phyloP scores from a whole-genome alignment of 2,797 vertebrate genomes.

The Cyclopterus lumpus region DNA sequence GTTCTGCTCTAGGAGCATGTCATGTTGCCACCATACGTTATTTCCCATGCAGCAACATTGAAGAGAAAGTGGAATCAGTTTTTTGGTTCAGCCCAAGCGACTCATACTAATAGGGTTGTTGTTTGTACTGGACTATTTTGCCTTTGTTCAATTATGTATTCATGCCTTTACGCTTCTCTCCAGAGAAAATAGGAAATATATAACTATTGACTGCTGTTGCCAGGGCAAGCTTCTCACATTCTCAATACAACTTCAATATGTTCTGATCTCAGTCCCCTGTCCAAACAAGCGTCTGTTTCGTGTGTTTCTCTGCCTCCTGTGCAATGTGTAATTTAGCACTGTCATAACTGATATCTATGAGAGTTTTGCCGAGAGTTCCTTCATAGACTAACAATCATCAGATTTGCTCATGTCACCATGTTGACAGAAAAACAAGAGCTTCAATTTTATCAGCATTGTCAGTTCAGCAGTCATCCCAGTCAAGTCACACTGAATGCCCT shows the following conservation, averaged over 20 bases:
- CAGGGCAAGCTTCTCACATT: constrained; percentile 54
- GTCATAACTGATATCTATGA: constrained; percentile 79
- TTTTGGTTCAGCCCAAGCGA: constrained; percentile 67
- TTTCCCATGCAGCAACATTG: constrained; percentile 33
- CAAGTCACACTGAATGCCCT: constrained; percentile 60
- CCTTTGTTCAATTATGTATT: constrained; percentile 78
- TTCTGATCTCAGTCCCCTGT: constrained; percentile 55
- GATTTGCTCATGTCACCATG: constrained; percentile 81
- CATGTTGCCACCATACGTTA: constrained; percentile 35
- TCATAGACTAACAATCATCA: constrained; percentile 83
- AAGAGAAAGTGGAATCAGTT: constrained; percentile 61
- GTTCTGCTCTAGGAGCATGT: constrained; percentile 43
- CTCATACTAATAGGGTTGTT: constrained; percentile 75
- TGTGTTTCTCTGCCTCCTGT: constrained; percentile 50
- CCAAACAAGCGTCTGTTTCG: constrained; percentile 74
- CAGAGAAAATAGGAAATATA: constrained; percentile 74
- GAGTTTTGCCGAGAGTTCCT: constrained; percentile 75
- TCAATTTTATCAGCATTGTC: constrained; percentile 74
- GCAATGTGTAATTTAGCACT: constrained; percentile 80
- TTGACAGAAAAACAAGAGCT: constrained; percentile 80
- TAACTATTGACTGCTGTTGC: constrained; percentile 66
- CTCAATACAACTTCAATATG: constrained; percentile 65
- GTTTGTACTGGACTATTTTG: constrained; percentile 72
- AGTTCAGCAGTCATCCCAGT: constrained; percentile 69
- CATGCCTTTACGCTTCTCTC: constrained; percentile 63